Conservation (phyloP, 1,140 invertebrate genomes). For the Lucilia cuprina region DNA sequence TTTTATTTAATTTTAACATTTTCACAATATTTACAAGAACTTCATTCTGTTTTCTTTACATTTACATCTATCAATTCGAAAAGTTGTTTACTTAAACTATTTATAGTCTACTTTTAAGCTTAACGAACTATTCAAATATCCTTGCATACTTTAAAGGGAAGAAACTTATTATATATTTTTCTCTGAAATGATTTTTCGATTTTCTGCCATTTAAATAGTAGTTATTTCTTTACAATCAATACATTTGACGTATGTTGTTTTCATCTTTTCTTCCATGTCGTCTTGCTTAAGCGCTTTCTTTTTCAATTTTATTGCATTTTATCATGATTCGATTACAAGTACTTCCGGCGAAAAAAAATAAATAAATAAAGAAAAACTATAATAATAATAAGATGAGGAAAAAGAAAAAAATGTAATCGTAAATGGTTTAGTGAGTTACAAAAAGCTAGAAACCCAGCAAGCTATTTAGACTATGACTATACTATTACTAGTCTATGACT, state of each 20-base stretch:
- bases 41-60: too few species aligned
- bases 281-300: too few species aligned
- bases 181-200: not conserved
- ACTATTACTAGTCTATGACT: too few species aligned
- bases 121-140: not conserved
- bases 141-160: not conserved
- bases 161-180: not conserved
- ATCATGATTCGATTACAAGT: not conserved
- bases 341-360: not conserved
- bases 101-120: too few species aligned
- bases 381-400: not conserved
- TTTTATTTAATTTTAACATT: too few species aligned
- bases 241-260: not conserved
- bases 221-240: not conserved
- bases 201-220: not conserved
- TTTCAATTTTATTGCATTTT: not conserved
- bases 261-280: not conserved
- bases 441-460: not conserved
- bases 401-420: not conserved
- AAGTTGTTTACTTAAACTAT: too few species aligned
- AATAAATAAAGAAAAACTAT: not conserved
- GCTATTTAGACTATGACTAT: not conserved
- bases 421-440: not conserved
- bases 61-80: too few species aligned
- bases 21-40: too few species aligned